phyloP scores from a whole-genome alignment of 2,888 invertebrate genomes.

The Drosophila sordidapex region DNA sequence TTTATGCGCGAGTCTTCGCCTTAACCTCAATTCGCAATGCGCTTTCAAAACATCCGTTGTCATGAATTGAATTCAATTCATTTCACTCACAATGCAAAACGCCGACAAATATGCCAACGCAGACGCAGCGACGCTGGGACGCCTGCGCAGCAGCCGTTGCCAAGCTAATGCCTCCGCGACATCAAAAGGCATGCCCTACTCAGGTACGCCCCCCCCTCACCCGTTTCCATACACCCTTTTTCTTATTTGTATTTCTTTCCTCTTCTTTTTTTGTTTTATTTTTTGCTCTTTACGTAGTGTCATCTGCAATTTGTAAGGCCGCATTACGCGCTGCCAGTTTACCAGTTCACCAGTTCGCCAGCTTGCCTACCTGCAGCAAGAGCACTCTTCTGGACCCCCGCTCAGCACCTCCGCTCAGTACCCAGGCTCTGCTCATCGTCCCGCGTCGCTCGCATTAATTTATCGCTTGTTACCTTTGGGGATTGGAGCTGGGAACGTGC shows the following conservation, averaged over 20 bases:
- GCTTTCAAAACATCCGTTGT: conserved; percentile 72
- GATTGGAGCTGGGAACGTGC: conserved; percentile 49
- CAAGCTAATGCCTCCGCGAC: conserved; percentile 52
- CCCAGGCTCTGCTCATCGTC: background rate
- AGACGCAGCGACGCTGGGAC: conserved; percentile 61
- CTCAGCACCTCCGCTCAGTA: no score
- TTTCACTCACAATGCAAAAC: conserved; percentile 64
- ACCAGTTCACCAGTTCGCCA: background rate
- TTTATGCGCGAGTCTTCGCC: conserved; percentile 39
- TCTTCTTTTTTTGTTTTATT: background rate
- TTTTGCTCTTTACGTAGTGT: conserved; percentile 42
- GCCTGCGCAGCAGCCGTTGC: conserved; percentile 71
- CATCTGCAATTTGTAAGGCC: conserved; percentile 70
- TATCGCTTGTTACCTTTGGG: conserved; percentile 55
- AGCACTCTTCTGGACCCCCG: background rate
- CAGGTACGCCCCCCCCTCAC: background rate
- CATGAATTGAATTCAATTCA: conserved; percentile 54
- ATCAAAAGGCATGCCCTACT: conserved; percentile 53
- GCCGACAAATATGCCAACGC: conserved; percentile 57
- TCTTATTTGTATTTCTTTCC: background rate
- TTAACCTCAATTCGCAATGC: conserved; percentile 51
- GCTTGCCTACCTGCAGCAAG: background rate
- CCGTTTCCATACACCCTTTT: background rate
- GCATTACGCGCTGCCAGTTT: conserved; percentile 35
- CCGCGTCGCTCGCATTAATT: conserved; percentile 38